These are phyloP conservation scores for Falcaria lacertinaria DNA, from an alignment of 2,888 invertebrate species.

Conservation along the genomic window DNA sequence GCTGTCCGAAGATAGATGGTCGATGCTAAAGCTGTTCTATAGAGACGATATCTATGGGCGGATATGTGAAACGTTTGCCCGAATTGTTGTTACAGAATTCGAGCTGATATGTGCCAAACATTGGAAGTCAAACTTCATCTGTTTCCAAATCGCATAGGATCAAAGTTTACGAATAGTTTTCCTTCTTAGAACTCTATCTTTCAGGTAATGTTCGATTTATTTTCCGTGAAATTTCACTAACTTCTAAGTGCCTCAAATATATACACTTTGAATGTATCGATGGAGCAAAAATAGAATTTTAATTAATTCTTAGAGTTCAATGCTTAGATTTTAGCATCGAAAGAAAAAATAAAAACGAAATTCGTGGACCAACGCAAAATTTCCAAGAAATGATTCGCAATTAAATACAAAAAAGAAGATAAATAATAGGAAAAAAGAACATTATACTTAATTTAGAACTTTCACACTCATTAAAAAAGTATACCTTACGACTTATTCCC, in stretches of 20 bases:
- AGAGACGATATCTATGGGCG: slow-evolving; percentile 31
- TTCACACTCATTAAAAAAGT: too few relatives aligned
- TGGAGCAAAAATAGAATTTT: background rate
- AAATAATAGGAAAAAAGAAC: too few relatives aligned
- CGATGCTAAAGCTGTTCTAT: slow-evolving; percentile 22
- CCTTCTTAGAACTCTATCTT: background rate
- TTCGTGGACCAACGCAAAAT: too few relatives aligned
- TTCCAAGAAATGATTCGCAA: too few relatives aligned
- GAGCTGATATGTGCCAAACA: background rate
- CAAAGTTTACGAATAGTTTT: background rate
- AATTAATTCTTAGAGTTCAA: background rate
- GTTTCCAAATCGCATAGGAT: slow-evolving; percentile 2
- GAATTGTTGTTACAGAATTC: slow-evolving; percentile 17
- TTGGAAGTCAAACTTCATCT: background rate
- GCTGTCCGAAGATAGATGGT: slow-evolving; percentile 24
- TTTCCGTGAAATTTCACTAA: background rate
- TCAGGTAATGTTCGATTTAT: background rate
- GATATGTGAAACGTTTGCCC: slow-evolving; percentile 35
- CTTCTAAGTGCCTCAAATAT: background rate
- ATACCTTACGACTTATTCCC: too few relatives aligned
- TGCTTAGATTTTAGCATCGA: too few relatives aligned
- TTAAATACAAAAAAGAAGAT: too few relatives aligned
- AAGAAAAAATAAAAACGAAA: too few relatives aligned
- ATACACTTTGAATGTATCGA: background rate
- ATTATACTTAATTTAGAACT: too few relatives aligned